Conservation (phyloP, 2,113 vertebrate species). For the Nymphicus hollandicus region DNA sequence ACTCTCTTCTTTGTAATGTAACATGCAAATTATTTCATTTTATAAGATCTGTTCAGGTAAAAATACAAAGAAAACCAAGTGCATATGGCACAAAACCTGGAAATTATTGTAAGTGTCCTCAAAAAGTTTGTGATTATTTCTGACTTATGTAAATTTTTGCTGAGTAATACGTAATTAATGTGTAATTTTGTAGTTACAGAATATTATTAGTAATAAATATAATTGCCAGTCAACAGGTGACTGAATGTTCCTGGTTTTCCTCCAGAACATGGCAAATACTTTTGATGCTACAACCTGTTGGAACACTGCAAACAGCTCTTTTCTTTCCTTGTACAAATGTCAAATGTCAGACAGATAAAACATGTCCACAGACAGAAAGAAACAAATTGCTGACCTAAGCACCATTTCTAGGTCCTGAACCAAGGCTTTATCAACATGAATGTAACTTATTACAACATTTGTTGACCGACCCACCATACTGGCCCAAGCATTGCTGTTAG, state of each 20-base stretch:
- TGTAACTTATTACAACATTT: conserved; percentile 37
- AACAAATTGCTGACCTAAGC: conserved; percentile 37
- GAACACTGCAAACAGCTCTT: not conserved
- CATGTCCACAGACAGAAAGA: not conserved
- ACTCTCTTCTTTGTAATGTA: not conserved
- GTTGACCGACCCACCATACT: conserved; percentile 5
- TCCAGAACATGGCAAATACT: not conserved
- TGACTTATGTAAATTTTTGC: not conserved
- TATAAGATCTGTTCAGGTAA: not conserved
- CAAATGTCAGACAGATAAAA: conserved; percentile 14
- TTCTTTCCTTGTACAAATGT: not conserved
- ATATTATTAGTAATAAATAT: not conserved
- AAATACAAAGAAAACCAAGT: not conserved
- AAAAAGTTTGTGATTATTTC: not conserved
- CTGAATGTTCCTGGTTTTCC: not conserved
- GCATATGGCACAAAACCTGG: not conserved
- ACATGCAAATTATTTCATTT: not conserved
- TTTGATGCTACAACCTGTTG: not conserved
- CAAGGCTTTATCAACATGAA: not conserved
- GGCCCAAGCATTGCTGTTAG: conserved; percentile 12
- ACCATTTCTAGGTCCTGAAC: not conserved
- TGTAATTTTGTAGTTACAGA: not conserved
- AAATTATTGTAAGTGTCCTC: not conserved
- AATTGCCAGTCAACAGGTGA: not conserved
- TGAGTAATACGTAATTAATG: not conserved